Evolutionary conservation across 2,113 vertebrate species (phyloP).

Genomic region (Muntiacus reevesi): DNA sequence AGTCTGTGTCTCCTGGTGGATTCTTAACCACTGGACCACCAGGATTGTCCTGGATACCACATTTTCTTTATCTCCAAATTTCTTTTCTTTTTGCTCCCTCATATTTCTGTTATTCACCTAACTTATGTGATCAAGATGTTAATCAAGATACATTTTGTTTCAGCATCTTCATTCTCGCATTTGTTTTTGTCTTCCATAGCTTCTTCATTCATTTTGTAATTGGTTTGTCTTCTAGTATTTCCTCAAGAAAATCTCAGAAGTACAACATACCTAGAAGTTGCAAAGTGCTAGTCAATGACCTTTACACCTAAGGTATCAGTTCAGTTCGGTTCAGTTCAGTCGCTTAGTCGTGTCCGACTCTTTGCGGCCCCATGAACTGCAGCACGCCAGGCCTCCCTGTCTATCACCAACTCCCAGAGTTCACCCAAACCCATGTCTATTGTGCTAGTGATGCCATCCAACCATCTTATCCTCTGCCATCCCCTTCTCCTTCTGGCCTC

Average conservation of each 20-base stretch:
- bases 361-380: not conserved
- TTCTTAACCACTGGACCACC: not conserved
- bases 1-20: not conserved
- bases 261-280: not conserved
- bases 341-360: not conserved
- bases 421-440: not conserved
- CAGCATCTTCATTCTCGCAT: not conserved
- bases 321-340: not conserved
- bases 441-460: not conserved
- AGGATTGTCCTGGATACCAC: not conserved
- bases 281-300: not conserved
- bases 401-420: not conserved
- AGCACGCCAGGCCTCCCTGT: not conserved
- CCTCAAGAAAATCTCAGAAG: not conserved
- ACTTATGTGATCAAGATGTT: not conserved
- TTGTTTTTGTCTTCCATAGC: not conserved
- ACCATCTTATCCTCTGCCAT: not conserved
- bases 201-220: not conserved
- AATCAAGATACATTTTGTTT: not conserved
- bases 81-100: not conserved
- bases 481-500: not conserved
- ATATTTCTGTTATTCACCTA: not conserved
- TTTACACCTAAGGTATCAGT: not conserved
- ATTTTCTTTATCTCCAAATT: not conserved
- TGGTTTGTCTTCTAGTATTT: not conserved